phyloP scores from a whole-genome alignment of 2,888 invertebrate genomes.

The Ischnura elegans region DNA sequence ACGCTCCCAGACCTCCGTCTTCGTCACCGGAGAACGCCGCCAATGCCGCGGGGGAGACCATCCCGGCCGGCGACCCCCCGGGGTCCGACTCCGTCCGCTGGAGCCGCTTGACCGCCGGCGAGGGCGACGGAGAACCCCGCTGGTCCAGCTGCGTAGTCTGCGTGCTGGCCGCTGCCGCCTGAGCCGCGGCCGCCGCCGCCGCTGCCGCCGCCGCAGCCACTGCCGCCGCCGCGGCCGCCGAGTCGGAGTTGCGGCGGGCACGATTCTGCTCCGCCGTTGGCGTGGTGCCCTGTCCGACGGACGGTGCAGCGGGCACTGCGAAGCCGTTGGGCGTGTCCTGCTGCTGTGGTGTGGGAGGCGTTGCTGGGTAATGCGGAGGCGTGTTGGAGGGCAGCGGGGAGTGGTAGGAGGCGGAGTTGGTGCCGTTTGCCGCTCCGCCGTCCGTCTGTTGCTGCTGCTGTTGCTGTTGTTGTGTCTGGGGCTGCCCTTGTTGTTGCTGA shows the following conservation, averaged over 20 bases:
- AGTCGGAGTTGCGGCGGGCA: constrained; percentile 81
- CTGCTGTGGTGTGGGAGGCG: constrained; percentile 74
- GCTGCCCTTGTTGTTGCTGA: constrained; percentile 71
- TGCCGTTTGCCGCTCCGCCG: constrained; percentile 75
- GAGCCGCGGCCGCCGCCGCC: constrained; percentile 77
- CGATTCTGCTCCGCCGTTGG: constrained; percentile 71
- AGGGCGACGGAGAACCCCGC: constrained; percentile 71
- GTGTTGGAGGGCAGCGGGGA: constrained; percentile 71
- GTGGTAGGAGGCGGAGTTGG: constrained; percentile 24
- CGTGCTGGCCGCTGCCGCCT: constrained; percentile 78
- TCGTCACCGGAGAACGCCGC: constrained; percentile 78
- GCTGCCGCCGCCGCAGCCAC: constrained; percentile 74
- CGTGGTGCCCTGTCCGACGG: constrained; percentile 3
- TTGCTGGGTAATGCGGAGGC: constrained; percentile 77
- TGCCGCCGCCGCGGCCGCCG: constrained; percentile 78
- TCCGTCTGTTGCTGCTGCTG: constrained; percentile 74
- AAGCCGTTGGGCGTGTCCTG: constrained; percentile 56
- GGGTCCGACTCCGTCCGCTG: constrained; percentile 73
- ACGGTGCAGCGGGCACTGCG: constrained; percentile 65
- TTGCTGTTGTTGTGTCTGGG: constrained; percentile 69
- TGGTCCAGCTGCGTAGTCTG: constrained; percentile 72
- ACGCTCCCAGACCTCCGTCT: constrained; percentile 79
- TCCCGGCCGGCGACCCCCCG: constrained; percentile 72
- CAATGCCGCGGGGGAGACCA: constrained; percentile 83
- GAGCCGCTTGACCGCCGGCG: constrained; percentile 74